Evolutionary conservation across 2,888 invertebrate genomes (phyloP), one percentile per base, ranked within the genome.

Genomic region (Nezara viridula): DNA sequence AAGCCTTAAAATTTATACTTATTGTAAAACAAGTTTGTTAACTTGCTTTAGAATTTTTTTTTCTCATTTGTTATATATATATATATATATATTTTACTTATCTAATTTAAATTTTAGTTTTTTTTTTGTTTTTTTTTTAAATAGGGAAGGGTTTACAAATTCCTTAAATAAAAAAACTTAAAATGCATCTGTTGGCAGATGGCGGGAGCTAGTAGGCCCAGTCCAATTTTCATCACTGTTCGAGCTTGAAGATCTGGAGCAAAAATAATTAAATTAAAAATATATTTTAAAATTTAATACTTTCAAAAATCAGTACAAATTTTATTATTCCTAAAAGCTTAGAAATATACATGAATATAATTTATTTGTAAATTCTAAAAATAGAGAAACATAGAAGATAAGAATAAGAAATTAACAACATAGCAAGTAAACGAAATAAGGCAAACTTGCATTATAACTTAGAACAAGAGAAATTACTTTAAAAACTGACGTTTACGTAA

Each of bases 151-250:
- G 37, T 19, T 32, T 73, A 81, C 14, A 40, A 27, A 44, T 85
- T 85, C 6, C 16, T 52, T 50, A 50, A 32, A 86, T 27, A n/a
- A 32, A 50, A n/a, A 50, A 50, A 27, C 19, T 86, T 86, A 86
- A 86, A 86, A 86, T 47, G 52, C 37, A 37, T 73, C 66, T 32
- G 66, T 73, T 73, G 66, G 66, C 32, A 19, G 66, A 32, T 47
- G 27, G 19, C 49, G 85, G 21, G 85, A 85, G n/a, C 27, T 27
- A 27, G 47, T 47, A 47, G 85, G 49, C 66, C 88, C 73, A n/a
- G 40, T 47, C 88, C 88, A 88, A 88, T 73, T 73, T 73, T 73
- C 88, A 73, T 88, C 88, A 73, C 60, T 73, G 19, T 37, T 60
- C 9, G 88, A 88, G 47, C 88, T 73, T 47, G 88, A 27, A 4